Base-by-base conservation (phyloP, 92 coral and sea anemone species). In the Montipora capitata region DNA sequence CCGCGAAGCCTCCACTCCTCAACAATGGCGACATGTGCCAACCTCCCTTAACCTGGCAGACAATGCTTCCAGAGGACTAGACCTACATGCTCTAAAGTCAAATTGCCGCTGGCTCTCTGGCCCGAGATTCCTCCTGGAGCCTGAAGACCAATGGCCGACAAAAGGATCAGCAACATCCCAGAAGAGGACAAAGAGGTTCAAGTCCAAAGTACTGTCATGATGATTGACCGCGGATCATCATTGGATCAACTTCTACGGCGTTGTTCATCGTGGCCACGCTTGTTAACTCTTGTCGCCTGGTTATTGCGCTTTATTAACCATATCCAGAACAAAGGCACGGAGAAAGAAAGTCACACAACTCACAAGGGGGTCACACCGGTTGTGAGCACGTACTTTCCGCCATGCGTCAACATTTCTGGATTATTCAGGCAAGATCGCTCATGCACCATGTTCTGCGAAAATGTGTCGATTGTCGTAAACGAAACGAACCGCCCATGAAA, bases 111-210 rank as follows among this genome's bases (percentile, higher is more conserved):
- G 88, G 88, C 76, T 78, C 80, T 84, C 81, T 6, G 88, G 88
- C 27, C 88, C 93, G 17, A n/a, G 40, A 10, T 92, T 89, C 62
- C 93, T 92, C n/a, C 68, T 82, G 85, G 80, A 18, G 17, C 74
- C 80, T 4, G 88, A 72, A 58, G 83, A 82, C 10, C 92, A 87
- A 57, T 92, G 95, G 95, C 95, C 91, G 15, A 10, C 52, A 48
- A 10, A 48, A 48, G 10, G 10, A 48, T 48, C 52, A 48, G 52
- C 52, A 48, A 48, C 52, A 48, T 48, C 52, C 52, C 52, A 10
- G 52, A 48, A 5, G 52, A 48, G 1, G 52, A 48, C 52, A 48
- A 48, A 5, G 52, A 48, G 52, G 10, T 48, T 48, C 52, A 48
- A 48, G 35, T 52, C 10, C 45, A 56, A 40, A 18, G 56, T 17